Percentiles rank a stretch among this genome's conserved stretches.
These are phyloP conservation scores for Mythimna vitellina DNA, from an alignment of 2,888 invertebrate genomes.

Conservation along the genomic window DNA sequence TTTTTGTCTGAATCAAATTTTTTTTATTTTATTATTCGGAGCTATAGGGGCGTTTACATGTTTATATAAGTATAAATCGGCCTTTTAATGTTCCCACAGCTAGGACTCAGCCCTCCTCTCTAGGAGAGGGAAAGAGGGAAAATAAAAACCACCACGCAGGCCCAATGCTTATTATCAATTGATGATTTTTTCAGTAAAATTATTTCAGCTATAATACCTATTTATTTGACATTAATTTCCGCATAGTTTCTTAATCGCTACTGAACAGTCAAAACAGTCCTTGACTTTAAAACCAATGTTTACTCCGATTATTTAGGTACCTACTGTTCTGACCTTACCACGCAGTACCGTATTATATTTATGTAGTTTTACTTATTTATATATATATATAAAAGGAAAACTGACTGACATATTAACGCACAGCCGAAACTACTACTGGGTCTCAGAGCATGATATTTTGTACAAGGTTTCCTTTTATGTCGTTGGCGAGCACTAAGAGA, in stretches of 20 bases:
- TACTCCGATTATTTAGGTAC: conserved; percentile 20
- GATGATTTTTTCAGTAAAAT: background rate
- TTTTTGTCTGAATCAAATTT: too few species aligned
- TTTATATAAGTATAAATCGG: background rate
- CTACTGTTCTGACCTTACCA: conserved; percentile 19
- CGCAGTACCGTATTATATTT: background rate
- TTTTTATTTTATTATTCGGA: background rate
- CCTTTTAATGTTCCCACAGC: background rate
- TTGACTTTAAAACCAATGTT: conserved; percentile 33
- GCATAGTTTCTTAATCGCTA: background rate
- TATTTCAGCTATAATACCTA: background rate
- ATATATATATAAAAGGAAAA: background rate
- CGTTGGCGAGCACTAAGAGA: too few species aligned
- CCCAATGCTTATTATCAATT: background rate
- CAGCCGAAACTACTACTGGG: too few species aligned
- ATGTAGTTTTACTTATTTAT: background rate
- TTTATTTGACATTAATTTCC: background rate
- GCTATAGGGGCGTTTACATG: too few species aligned
- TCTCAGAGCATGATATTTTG: too few species aligned
- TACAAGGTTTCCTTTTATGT: too few species aligned
- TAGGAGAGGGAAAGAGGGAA: background rate
- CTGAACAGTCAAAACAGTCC: conserved; percentile 4
- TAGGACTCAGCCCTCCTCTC: too few species aligned
- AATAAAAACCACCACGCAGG: too few species aligned
- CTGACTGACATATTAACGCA: too few species aligned